phyloP scores from a whole-genome alignment of 2,888 invertebrate species.

The Lycophotia porphyrea region DNA sequence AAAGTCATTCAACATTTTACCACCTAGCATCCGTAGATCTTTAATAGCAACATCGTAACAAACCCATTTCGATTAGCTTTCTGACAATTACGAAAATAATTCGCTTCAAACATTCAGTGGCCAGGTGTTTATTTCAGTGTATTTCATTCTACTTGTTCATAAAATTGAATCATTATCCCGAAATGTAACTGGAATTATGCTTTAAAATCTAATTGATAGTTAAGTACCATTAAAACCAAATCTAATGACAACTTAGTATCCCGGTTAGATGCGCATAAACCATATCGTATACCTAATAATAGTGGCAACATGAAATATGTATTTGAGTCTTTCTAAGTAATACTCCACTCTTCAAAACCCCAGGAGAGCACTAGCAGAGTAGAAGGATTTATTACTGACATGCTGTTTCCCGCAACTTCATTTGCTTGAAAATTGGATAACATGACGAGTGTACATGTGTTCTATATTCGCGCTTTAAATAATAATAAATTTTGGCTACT shows the following conservation, averaged over 20 bases:
- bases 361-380: conserved; percentile 12
- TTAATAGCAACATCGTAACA: background rate
- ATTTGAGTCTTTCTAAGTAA: conserved; percentile 12
- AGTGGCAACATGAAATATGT: background rate
- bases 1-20: background rate
- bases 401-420: conserved; percentile 18
- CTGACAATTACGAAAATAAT: background rate
- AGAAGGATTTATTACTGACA: conserved; percentile 44
- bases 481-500: conserved; percentile 1
- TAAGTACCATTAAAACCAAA: background rate
- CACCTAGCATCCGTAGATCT: background rate
- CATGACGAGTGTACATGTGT: conserved; percentile 14
- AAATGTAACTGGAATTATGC: background rate
- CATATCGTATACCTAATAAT: background rate
- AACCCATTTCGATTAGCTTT: background rate
- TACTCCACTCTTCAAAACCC: conserved; percentile 22
- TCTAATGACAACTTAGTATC: background rate
- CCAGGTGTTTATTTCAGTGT: background rate
- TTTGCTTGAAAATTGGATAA: conserved; percentile 24
- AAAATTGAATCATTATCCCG: background rate
- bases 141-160: background rate
- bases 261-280: background rate
- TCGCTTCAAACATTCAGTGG: background rate
- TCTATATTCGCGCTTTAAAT: conserved; percentile 15
- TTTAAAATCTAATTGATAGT: background rate